Evolutionary conservation across 2,888 invertebrate species (phyloP), one percentile per base, ranked within the genome.

Genomic region (Drosophila putrida): DNA sequence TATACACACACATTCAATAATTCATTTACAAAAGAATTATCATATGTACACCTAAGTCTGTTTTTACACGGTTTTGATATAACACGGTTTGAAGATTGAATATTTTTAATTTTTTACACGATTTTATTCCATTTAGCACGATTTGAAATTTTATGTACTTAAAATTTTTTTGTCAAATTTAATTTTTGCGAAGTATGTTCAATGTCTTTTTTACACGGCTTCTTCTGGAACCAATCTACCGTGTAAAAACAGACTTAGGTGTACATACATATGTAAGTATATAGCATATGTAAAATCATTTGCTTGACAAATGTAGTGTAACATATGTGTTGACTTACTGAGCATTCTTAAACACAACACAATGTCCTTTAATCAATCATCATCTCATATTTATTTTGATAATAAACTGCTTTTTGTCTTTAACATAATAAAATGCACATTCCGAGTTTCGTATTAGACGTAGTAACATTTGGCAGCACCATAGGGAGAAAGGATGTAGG

Each of bases 11-110:
- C 71, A 79, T 65, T 70, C 71, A 89, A 88, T 66, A 71, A 55
- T 36, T 73, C 76, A 82, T 87, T 80, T 90, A 90, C 90, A 90
- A 87, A 90, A 85, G 88, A 90, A 76, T 78, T 78, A 68, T 55
- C 53, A 75, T 78, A 72, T 59, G 51, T n/a, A n/a, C n/a, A n/a
- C n/a, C n/a, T n/a, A n/a, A n/a, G n/a, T n/a, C n/a, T n/a, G n/a
- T n/a, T n/a, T n/a, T n/a, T 50, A 62, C 33, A n/a, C n/a, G n/a
- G n/a, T n/a, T n/a, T n/a, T n/a, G n/a, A n/a, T n/a, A n/a, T n/a
- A n/a, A n/a, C n/a, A n/a, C n/a, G n/a, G n/a, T n/a, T n/a, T n/a
- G n/a, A n/a, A n/a, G n/a, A n/a, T n/a, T n/a, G n/a, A n/a, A n/a
- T n/a, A n/a, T n/a, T n/a, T n/a, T n/a, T n/a, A n/a, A n/a, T n/a